Percentiles rank a stretch among this genome's conserved stretches.
Conservation (phyloP, 2,113 vertebrate species). For the Zosterops borbonicus region DNA sequence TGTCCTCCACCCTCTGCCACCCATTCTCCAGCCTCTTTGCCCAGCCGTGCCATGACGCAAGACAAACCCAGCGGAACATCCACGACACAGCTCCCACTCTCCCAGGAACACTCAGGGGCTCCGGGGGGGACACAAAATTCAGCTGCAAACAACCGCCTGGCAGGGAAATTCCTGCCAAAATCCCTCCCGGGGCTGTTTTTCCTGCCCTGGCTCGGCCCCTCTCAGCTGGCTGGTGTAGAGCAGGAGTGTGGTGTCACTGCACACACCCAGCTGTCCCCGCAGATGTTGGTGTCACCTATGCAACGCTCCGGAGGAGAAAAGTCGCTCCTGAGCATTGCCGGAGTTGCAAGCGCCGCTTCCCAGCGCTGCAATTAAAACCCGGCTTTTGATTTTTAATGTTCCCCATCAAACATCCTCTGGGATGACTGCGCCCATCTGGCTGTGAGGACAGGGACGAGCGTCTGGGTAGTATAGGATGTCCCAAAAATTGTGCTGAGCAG, state of each 20-base stretch:
- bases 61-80: neutral
- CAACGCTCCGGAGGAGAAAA: neutral
- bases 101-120: neutral
- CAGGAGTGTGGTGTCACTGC: neutral
- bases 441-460: neutral
- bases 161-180: neutral
- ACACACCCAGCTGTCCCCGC: constrained; percentile 39
- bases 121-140: neutral
- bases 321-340: neutral
- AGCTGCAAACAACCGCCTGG: neutral
- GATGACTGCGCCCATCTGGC: constrained; percentile 46
- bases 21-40: neutral
- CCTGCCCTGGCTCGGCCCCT: neutral
- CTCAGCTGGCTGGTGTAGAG: neutral
- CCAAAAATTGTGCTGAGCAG: neutral
- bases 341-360: neutral
- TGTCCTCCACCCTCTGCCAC: neutral
- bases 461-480: neutral
- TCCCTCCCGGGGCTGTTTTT: neutral
- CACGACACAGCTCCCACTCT: neutral
- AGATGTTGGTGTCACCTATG: constrained; percentile 26
- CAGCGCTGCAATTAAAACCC: neutral
- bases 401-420: neutral
- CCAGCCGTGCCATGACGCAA: neutral
- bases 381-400: neutral